phyloP scores from a whole-genome alignment of 2,888 invertebrate genomes.

The Sphaerophoria rueppellii region DNA sequence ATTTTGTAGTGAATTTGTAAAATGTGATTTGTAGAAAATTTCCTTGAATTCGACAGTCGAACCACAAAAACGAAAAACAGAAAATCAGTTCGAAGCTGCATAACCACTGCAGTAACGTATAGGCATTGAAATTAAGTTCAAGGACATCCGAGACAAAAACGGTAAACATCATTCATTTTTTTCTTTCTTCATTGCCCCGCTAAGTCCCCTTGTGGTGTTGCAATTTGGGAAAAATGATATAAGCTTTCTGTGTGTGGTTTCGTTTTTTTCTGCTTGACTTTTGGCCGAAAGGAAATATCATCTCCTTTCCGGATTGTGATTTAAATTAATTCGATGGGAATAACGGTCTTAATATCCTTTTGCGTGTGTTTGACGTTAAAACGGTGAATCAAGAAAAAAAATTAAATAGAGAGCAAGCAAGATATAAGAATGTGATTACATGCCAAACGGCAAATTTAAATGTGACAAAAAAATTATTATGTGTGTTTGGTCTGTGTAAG shows the following conservation, averaged over 20 bases:
- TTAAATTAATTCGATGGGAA: constrained; percentile 66
- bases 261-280: background rate
- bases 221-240: constrained; percentile 44
- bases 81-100: constrained; percentile 51
- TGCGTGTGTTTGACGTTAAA: constrained; percentile 33
- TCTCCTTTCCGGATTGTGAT: constrained; percentile 60
- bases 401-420: constrained; percentile 1
- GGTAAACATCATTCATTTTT: constrained; percentile 55
- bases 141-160: constrained; percentile 66
- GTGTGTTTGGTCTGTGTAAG: constrained; percentile 65
- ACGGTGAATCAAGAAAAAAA: constrained; percentile 32
- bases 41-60: constrained; percentile 15
- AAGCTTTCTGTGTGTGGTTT: constrained; percentile 19
- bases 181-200: constrained; percentile 15
- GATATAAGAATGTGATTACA: constrained; percentile 41
- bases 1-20: constrained; percentile 18
- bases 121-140: constrained; percentile 71
- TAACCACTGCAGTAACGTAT: constrained; percentile 70
- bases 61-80: background rate
- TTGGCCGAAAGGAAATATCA: constrained; percentile 50
- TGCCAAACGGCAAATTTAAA: constrained; percentile 65
- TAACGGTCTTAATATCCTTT: constrained; percentile 63
- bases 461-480: constrained; percentile 59
- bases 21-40: background rate
- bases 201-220: background rate